Evolutionary conservation across 2,797 vertebrate genomes (phyloP), one percentile per base, ranked within the genome.

Genomic region (Fundulus diaphanus): DNA sequence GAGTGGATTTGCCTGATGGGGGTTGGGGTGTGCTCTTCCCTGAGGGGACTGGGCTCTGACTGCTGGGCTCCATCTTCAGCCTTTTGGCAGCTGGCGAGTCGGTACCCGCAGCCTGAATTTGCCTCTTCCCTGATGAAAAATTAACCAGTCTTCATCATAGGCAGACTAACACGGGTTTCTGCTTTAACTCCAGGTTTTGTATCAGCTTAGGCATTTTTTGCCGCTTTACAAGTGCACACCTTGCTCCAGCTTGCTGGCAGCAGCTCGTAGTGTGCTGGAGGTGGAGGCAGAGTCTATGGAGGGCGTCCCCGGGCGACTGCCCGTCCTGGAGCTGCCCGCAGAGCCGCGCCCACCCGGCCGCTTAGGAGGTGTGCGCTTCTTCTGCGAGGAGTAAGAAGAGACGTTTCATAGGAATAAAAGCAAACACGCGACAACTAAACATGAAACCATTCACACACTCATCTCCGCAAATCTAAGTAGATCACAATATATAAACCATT

Each of bases 351-450:
- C 95, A 1, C 96, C 96, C 7, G 69, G 90, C 42, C 96, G 96
- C 87, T 97, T 97, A 7, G 96, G 97, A 7, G 97, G 96, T 0
- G 97, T 97, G 77, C 96, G 96, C 91, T 98, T 98, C 81, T 98
- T 98, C 96, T 97, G 83, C 37, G 67, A 6, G 37, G 31, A n/a
- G 27, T 1, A 33, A 18, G 22, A 1, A 31, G 42, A 70, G 3
- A 70, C 7, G 44, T 2, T 49, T 52, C 35, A 73, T 22, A 59
- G 56, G 5, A 52, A 49, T 3, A 11, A 46, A 72, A 22, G 11
- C 7, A 27, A 33, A 49, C 1, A n/a, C 49, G 9, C 15, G 44
- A 11, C 3, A 29, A 27, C 0, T 12, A 37, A 67, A 76, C 1
- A 59, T 9, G 70, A 16, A 81, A 52, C 0, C 5, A 79, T 2